Conservation (phyloP, 2,113 vertebrate genomes). For the Pedetes capensis region DNA sequence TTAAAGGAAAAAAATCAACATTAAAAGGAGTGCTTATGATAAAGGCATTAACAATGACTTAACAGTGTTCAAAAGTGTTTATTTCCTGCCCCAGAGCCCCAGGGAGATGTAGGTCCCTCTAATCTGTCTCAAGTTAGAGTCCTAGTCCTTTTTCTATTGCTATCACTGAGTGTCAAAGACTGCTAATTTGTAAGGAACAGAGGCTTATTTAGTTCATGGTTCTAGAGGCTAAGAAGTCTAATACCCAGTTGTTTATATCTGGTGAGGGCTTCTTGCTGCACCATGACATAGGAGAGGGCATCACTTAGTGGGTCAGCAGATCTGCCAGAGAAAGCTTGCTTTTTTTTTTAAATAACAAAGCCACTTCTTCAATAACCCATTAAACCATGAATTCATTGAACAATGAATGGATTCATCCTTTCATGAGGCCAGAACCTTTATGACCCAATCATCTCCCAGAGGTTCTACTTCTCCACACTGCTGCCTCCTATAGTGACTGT, state of each 20-base stretch:
- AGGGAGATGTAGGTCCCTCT: too few species aligned
- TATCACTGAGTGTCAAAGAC: neutral
- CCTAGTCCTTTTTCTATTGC: neutral
- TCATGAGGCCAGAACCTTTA: too few species aligned
- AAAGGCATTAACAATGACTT: too few species aligned
- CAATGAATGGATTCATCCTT: too few species aligned
- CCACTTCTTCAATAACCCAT: neutral
- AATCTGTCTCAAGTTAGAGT: neutral
- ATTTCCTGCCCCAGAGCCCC: too few species aligned
- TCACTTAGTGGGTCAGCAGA: neutral
- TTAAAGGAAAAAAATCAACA: too few species aligned
- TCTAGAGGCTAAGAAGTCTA: neutral
- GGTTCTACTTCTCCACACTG: neutral
- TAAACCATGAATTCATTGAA: too few species aligned
- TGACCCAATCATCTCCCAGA: too few species aligned
- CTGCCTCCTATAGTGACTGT: neutral
- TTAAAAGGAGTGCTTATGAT: too few species aligned
- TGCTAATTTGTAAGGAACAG: neutral
- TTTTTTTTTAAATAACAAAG: neutral
- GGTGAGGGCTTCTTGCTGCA: neutral
- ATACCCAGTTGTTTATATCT: too few species aligned
- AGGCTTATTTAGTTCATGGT: neutral
- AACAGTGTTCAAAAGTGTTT: too few species aligned
- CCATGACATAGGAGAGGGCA: neutral
- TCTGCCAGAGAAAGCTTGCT: neutral